A percentile compares a stretch with the other conserved stretches of the same genome.
Evolutionary conservation across 2,113 vertebrate genomes (phyloP).

Genomic region (Aspiorhynchus laticeps): DNA sequence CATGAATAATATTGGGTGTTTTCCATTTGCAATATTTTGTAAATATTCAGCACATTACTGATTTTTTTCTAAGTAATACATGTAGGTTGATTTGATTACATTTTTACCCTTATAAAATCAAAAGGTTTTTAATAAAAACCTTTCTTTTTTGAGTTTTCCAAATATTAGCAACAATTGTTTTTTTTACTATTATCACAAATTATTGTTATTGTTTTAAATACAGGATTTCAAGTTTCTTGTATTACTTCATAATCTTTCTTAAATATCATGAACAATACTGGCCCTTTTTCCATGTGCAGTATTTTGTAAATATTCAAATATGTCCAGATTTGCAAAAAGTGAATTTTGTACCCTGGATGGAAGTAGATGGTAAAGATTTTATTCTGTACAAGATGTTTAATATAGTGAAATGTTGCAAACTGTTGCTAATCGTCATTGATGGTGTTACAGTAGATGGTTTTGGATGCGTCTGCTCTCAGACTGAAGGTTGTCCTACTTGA

Average conservation of each 20-base stretch:
- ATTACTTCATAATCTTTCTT: neutral
- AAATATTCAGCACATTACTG: neutral
- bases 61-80: too few species aligned
- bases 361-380: neutral
- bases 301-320: neutral
- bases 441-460: neutral
- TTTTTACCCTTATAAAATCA: too few species aligned
- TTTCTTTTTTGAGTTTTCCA: neutral
- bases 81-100: neutral
- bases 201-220: neutral
- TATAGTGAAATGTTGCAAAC: neutral
- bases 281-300: neutral
- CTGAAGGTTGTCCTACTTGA: slow-evolving; percentile 15
- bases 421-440: too few species aligned
- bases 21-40: neutral
- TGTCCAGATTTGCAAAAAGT: neutral
- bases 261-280: too few species aligned
- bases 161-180: neutral
- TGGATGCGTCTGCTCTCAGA: neutral
- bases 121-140: neutral
- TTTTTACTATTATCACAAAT: neutral
- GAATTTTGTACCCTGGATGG: neutral
- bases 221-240: neutral
- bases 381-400: neutral
- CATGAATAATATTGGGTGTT: neutral